phyloP scores from a whole-genome alignment of 2,888 invertebrate genomes.

The Cacoxenus indagator region DNA sequence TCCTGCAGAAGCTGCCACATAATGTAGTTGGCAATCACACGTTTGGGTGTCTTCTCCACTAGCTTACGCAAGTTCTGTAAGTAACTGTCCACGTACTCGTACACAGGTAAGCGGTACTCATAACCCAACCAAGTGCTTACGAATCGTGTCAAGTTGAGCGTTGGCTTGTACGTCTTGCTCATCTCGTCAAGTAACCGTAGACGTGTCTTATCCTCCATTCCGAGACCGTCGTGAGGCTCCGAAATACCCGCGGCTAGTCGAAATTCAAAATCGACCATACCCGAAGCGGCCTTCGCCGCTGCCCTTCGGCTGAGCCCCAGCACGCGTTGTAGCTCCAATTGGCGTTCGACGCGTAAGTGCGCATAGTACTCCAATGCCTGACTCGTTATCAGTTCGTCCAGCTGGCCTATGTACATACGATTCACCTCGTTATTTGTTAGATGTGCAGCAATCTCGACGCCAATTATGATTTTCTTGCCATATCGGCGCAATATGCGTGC shows the following conservation, averaged over 20 bases:
- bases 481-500: conserved; percentile 55
- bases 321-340: conserved; percentile 41
- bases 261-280: conserved; percentile 48
- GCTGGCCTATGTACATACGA: conserved; percentile 56
- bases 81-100: conserved; percentile 58
- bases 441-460: conserved; percentile 54
- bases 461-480: conserved; percentile 57
- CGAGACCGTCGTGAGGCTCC: conserved; percentile 41
- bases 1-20: conserved; percentile 56
- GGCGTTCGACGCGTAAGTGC: conserved; percentile 23
- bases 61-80: conserved; percentile 51
- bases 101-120: conserved; percentile 60
- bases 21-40: conserved; percentile 63
- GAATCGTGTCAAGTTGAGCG: conserved; percentile 56
- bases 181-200: conserved; percentile 50
- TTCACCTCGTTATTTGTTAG: conserved; percentile 52
- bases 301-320: conserved; percentile 46
- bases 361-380: conserved; percentile 30
- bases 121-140: conserved; percentile 59
- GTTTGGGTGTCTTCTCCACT: conserved; percentile 49
- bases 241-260: conserved; percentile 44
- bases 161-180: conserved; percentile 49
- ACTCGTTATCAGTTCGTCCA: conserved; percentile 42
- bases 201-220: conserved; percentile 46
- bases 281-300: conserved; percentile 44